Base-by-base conservation (phyloP, 2,113 vertebrate genomes). In the Leucopsar rothschildi region DNA sequence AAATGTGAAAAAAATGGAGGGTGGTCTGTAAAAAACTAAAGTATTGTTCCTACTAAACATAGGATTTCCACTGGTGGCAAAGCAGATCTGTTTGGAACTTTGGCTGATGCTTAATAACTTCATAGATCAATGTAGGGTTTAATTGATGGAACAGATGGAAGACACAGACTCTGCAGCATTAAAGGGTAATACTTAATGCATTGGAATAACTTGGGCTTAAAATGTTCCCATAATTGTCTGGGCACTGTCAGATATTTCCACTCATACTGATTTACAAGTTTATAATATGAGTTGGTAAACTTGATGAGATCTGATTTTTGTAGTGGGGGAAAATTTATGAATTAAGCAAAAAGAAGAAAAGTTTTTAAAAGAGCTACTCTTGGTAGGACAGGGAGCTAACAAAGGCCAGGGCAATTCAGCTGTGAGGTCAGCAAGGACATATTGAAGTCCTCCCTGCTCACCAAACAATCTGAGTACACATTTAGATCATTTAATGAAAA, bases 121-220 rank as follows among this genome's bases (percentile, higher is more conserved):
- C 96, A 97, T 94, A 97, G 91, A 96, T 96, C 95, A 97, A 91
- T 6, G 90, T 84, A 84, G 22, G 7, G 68, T 97, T 97, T 96
- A 97, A 97, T 96, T 95, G 95, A 97, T 97, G 55, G 95, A 97
- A 97, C 96, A 97, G 96, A 97, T 97, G 94, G 96, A 94, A 96
- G 93, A 92, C 73, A 94, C 92, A 97, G 96, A 96, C 82, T 95
- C 86, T 7, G 5, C 93, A 79, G 90, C 93, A 95, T 95, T 96
- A 95, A 92, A 88, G 91, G 97, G 72, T 96, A 96, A 78, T 82
- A 96, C 92, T 97, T 96, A 97, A 97, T 96, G 95, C 86, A 84
- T 61, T 73, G 88, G 90, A 95, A 95, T 97, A 96, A 95, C 91
- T 96, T 86, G 72, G 50, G 59, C 94, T 95, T 76, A 66, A 96